A percentile compares a stretch with the other conserved stretches of the same genome.
Conservation (phyloP, 1,140 invertebrate species). For the Elymnias hypermnestra region DNA sequence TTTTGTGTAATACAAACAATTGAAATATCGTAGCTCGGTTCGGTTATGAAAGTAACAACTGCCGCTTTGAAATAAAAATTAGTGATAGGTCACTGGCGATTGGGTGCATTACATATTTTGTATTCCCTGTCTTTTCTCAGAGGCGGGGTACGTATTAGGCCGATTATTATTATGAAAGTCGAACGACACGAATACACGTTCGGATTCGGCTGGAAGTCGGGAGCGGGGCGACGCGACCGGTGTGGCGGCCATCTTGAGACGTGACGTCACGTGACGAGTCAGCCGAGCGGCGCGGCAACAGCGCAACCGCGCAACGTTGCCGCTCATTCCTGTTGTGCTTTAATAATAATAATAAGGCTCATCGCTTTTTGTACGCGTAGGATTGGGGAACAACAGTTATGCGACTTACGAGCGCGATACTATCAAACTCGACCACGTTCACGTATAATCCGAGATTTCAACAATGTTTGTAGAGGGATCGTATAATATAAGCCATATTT, state of each 20-base stretch:
- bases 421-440: conserved; percentile 17
- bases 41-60: conserved; percentile 71
- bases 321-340: conserved; percentile 63
- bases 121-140: too few relatives aligned
- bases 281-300: conserved; percentile 65
- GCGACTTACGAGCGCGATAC: conserved; percentile 29
- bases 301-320: conserved; percentile 49
- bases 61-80: conserved; percentile 69
- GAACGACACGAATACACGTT: conserved; percentile 50
- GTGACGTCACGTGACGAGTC: conserved; percentile 76
- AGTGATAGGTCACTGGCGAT: too few relatives aligned
- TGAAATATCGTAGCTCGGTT: too few relatives aligned
- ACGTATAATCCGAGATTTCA: too few relatives aligned
- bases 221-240: conserved; percentile 59
- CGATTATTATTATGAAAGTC: conserved; percentile 58
- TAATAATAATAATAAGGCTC: conserved; percentile 63
- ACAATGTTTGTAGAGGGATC: too few relatives aligned
- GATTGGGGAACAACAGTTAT: conserved; percentile 69
- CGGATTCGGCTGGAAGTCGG: conserved; percentile 62
- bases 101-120: too few relatives aligned
- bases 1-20: too few relatives aligned
- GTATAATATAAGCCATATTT: too few relatives aligned
- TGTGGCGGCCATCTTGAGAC: conserved; percentile 73
- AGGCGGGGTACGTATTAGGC: conserved; percentile 63
- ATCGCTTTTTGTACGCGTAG: conserved; percentile 65